These are phyloP conservation scores for Arctopsyche grandis DNA, from an alignment of 1,140 invertebrate genomes.

Conservation along the genomic window DNA sequence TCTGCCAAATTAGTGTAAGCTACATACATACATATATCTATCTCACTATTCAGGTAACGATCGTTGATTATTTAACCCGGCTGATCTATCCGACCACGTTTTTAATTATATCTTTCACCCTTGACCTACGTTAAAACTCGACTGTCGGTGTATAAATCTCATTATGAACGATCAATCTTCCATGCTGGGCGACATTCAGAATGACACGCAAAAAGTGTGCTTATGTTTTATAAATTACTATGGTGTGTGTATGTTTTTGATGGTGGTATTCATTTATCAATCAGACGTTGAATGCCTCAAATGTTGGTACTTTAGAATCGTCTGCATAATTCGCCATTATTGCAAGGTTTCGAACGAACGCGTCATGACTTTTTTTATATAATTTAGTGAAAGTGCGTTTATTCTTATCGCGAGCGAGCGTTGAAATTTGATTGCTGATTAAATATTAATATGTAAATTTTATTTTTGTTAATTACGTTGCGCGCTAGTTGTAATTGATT, in stretches of 20 bases:
- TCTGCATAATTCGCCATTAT: not conserved
- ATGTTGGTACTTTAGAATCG: too few relatives aligned
- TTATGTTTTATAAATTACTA: too few relatives aligned
- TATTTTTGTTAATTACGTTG: too few relatives aligned
- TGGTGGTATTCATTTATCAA: too few relatives aligned
- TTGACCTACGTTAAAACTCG: not conserved
- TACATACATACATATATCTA: not conserved
- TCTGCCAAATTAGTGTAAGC: not conserved
- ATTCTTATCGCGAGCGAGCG: not conserved
- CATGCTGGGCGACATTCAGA: not conserved
- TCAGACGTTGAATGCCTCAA: too few relatives aligned
- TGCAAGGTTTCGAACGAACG: not conserved
- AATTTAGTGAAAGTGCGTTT: slow-evolving; percentile 13
- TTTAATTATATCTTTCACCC: not conserved
- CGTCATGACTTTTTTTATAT: too few relatives aligned
- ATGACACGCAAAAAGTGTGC: not conserved
- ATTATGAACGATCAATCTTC: slow-evolving; percentile 13
- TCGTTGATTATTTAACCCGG: not conserved
- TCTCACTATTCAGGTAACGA: not conserved
- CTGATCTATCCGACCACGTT: not conserved
- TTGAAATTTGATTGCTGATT: not conserved
- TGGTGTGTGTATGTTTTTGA: too few relatives aligned
- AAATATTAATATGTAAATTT: not conserved
- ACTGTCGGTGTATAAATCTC: not conserved
- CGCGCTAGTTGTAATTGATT: too few relatives aligned